phyloP scores from a whole-genome alignment of 2,113 vertebrate species.

The Sisor rabdophorus region DNA sequence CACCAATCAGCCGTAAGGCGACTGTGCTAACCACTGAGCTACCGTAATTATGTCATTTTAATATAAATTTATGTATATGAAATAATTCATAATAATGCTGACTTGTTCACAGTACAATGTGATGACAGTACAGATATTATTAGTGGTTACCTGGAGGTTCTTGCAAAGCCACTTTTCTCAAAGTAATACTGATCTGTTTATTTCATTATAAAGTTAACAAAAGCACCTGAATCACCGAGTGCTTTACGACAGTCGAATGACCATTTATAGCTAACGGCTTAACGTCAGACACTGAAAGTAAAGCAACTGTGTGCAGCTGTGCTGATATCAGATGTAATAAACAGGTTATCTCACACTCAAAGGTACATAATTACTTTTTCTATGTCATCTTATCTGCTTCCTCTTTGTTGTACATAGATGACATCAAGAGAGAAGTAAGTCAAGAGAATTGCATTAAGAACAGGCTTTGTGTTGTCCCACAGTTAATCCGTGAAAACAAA shows the following conservation, averaged over 20 bases:
- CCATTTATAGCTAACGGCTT: slow-evolving; percentile 41
- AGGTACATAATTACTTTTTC: slow-evolving; percentile 52
- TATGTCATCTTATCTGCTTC: slow-evolving; percentile 38
- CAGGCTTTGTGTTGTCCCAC: neutral
- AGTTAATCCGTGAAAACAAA: neutral
- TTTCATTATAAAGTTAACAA: slow-evolving; percentile 37
- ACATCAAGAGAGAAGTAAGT: neutral
- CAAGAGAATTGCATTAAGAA: slow-evolving; percentile 8
- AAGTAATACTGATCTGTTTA: slow-evolving; percentile 40
- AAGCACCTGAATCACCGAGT: slow-evolving; percentile 38
- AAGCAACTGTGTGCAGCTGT: slow-evolving; percentile 48
- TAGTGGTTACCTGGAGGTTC: neutral
- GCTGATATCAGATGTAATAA: slow-evolving; percentile 46
- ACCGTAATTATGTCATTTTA: neutral
- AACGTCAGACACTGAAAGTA: slow-evolving; percentile 40
- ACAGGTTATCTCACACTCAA: slow-evolving; percentile 48
- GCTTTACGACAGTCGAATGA: slow-evolving; percentile 44
- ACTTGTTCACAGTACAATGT: neutral
- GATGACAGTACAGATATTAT: slow-evolving; percentile 1
- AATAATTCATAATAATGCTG: no score
- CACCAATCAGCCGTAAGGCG: no score
- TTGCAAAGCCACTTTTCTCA: slow-evolving; percentile 7
- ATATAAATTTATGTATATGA: no score
- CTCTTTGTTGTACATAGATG: slow-evolving; percentile 25
- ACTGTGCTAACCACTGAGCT: no score